phyloP scores from a whole-genome alignment of 2,797 vertebrate species.

The Euphonia xanthogaster region DNA sequence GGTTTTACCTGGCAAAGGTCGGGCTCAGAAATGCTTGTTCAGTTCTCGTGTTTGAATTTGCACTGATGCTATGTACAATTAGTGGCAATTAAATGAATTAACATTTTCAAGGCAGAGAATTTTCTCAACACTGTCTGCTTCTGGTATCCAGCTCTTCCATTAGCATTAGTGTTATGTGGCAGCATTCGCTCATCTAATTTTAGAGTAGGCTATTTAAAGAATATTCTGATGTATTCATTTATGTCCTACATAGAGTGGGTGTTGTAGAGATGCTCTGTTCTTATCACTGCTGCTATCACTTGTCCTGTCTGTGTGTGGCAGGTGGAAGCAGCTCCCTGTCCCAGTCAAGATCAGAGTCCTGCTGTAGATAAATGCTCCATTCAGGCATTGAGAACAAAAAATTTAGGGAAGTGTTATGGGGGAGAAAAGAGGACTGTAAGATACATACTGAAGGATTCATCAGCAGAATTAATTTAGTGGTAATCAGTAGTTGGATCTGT shows the following conservation, averaged over 20 bases:
- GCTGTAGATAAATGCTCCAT: neutral
- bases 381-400: neutral
- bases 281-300: neutral
- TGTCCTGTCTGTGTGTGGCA: neutral
- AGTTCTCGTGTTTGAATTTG: neutral
- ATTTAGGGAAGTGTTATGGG: accelerated
- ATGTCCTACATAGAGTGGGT: neutral
- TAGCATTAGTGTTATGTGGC: neutral
- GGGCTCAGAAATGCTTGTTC: neutral
- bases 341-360: neutral
- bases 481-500: neutral
- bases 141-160: neutral
- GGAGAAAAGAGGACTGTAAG: neutral
- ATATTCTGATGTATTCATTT: constrained; percentile 4
- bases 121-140: neutral
- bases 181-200: constrained; percentile 4
- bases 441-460: neutral
- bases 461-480: neutral
- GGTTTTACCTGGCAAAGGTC: neutral
- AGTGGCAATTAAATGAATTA: constrained; percentile 38
- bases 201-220: constrained; percentile 30
- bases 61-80: neutral
- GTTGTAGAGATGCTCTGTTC: neutral
- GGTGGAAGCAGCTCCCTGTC: neutral
- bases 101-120: constrained; percentile 7